phyloP scores from a whole-genome alignment of 2,113 vertebrate genomes.

The Hypomesus transpacificus region DNA sequence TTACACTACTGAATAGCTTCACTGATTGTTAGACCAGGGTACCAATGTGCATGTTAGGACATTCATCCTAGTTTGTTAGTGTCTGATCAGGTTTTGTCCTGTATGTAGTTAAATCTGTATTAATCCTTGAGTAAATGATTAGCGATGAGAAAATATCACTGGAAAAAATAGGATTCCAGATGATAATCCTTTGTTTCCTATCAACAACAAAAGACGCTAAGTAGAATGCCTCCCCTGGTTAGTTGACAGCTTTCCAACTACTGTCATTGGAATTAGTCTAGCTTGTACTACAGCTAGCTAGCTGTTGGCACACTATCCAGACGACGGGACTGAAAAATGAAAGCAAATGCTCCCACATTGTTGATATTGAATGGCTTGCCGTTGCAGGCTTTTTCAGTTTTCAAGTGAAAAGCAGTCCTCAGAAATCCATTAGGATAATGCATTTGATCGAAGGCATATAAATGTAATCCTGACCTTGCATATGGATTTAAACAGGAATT shows the following conservation, averaged over 20 bases:
- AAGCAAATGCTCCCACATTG: too few species aligned
- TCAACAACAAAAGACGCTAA: not conserved
- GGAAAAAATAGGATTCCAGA: not conserved
- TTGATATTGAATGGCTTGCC: too few species aligned
- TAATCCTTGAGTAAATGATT: not conserved
- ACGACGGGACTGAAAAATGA: too few species aligned
- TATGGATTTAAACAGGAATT: too few species aligned
- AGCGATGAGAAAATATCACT: not conserved
- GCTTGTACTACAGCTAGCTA: too few species aligned
- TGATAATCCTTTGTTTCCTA: conserved; percentile 4
- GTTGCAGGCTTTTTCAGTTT: too few species aligned
- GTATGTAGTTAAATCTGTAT: not conserved
- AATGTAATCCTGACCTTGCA: too few species aligned
- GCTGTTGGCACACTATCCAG: too few species aligned
- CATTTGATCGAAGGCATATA: too few species aligned
- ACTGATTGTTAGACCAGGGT: not conserved
- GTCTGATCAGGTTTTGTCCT: not conserved
- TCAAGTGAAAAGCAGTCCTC: too few species aligned
- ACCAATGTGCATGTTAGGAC: not conserved
- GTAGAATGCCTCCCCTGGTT: not conserved
- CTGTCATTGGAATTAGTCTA: not conserved
- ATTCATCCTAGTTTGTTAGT: not conserved
- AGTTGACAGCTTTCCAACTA: not conserved
- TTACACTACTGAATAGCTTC: not conserved
- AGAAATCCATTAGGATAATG: too few species aligned